phyloP scores from a whole-genome alignment of 2,113 vertebrate genomes.

The Thymallus thymallus region DNA sequence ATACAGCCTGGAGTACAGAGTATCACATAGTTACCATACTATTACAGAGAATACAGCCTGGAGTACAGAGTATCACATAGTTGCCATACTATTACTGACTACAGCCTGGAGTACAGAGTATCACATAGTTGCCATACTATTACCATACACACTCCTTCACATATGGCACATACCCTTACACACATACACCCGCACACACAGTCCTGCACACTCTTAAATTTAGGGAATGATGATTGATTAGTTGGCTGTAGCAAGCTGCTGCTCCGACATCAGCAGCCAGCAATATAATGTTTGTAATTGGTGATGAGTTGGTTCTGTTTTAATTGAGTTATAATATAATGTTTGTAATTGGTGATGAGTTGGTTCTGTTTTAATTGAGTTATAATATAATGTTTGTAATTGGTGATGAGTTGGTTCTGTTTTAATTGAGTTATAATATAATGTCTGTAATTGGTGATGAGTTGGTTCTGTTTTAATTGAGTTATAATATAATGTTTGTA shows the following conservation, averaged over 20 bases:
- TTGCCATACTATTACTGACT: too few relatives aligned
- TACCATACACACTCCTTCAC: too few relatives aligned
- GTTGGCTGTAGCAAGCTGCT: constrained; percentile 5
- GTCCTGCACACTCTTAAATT: not conserved
- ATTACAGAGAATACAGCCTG: too few relatives aligned
- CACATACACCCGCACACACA: not conserved
- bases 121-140: too few relatives aligned
- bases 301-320: constrained; percentile 24
- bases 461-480: constrained; percentile 30
- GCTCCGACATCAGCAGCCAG: not conserved
- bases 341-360: constrained; percentile 24
- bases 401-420: constrained; percentile 21
- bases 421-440: constrained; percentile 29
- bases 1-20: too few relatives aligned
- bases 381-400: constrained; percentile 21
- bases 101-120: too few relatives aligned
- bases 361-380: constrained; percentile 31
- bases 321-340: constrained; percentile 24
- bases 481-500: constrained; percentile 12
- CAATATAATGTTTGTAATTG: constrained; percentile 20
- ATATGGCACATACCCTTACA: not conserved
- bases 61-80: too few relatives aligned
- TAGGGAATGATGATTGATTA: constrained; percentile 20
- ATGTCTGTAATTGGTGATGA: constrained; percentile 24
- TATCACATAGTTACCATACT: too few relatives aligned